Base-by-base conservation (phyloP, 2,113 vertebrate genomes). In the Tonatia bakeri region DNA sequence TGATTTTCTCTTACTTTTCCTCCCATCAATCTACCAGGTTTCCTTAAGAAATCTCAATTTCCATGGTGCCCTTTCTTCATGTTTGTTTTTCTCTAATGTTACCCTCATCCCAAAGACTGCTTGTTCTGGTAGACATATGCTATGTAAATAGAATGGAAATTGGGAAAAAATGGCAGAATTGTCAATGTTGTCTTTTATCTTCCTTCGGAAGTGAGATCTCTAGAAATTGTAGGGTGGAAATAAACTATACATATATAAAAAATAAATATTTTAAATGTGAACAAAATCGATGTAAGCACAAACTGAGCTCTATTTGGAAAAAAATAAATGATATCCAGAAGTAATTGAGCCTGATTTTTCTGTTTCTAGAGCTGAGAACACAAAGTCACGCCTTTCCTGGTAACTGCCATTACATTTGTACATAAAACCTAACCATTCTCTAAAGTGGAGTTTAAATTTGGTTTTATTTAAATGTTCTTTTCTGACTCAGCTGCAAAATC, bases 201-300 rank as follows among this genome's bases (percentile, higher is more conserved):
- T 83, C 16, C 36, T 9, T 90, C 45, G 45, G 69, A 96, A 81
- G 5, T 13, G 20, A 56, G 31, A 67, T 84, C 19, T 79, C 40
- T 84, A 86, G 54, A 59, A 85, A 36, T 52, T 33, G 2, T 65
- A 73, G 3, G 9, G 36, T 83, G 67, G 77, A 83, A 96, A 95
- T 64, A 93, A 56, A 64, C 26, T 76, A 87, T 4, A 43, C 5
- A 73, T 5, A 84, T 82, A 79, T 86, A 89, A 80, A 90, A 96
- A 73, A 33, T 13, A 95, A 90, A 83, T 26, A 85, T 90, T 92
- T 92, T 54, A 95, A 96, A 93, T 87, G 84, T 92, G 80, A 92
- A 64, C 22, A 64, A 77, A 97, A 70, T 96, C 76, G 87, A 52
- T 95, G 5, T 90, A 47, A 73, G 28, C 69, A 56, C 33, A 81